These are phyloP conservation scores for Zaprionus obscuricornis DNA, from an alignment of 2,888 invertebrate genomes.

Conservation along the genomic window DNA sequence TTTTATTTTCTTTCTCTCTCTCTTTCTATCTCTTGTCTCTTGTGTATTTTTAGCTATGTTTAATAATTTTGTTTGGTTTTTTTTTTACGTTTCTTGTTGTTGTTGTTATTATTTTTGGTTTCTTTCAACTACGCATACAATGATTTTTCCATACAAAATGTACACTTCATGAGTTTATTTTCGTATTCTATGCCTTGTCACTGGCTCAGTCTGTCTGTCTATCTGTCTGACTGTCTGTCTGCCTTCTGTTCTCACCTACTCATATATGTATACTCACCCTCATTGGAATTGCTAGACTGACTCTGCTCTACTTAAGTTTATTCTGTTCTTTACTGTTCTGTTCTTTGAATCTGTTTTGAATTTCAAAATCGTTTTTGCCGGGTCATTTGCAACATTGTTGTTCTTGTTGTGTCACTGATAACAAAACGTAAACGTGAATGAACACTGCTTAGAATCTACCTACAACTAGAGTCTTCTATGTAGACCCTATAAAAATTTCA, in stretches of 20 bases:
- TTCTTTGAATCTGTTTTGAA: constrained; percentile 17
- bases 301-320: constrained; percentile 11
- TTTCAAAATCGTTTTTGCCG: constrained; percentile 37
- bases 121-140: constrained; percentile 34
- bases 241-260: too few relatives aligned
- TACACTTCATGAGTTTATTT: constrained; percentile 44
- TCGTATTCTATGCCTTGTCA: constrained; percentile 6
- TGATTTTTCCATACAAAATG: constrained; percentile 29
- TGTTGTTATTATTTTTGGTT: constrained; percentile 7
- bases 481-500: too few relatives aligned
- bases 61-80: constrained; percentile 36
- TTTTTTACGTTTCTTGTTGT: neutral
- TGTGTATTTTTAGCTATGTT: constrained; percentile 50
- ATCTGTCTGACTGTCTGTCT: neutral
- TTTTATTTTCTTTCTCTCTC: neutral
- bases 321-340: too few relatives aligned
- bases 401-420: constrained; percentile 29
- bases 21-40: constrained; percentile 1
- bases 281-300: too few relatives aligned
- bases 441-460: constrained; percentile 6
- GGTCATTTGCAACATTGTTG: constrained; percentile 22
- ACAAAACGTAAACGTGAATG: constrained; percentile 6
- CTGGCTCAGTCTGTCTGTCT: constrained; percentile 6
- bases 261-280: too few relatives aligned
- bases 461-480: constrained; percentile 4